Conservation (phyloP, 2,113 vertebrate genomes). For the Brachirus orientalis region DNA sequence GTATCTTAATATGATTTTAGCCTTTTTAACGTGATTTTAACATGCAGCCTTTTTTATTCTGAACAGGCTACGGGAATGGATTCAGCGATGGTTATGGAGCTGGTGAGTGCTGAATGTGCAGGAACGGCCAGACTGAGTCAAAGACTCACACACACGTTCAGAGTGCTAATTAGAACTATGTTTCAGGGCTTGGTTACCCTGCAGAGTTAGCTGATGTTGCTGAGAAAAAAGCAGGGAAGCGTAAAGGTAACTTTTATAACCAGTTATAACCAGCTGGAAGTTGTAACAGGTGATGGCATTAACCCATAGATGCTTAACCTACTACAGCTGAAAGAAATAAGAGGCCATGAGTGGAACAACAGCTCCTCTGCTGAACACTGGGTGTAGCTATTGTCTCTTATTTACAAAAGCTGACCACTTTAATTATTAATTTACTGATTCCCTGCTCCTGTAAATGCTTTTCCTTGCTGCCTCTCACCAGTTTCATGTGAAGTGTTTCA, state of each 20-base stretch:
- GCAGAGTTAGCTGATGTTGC: slow-evolving; percentile 72
- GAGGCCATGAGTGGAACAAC: slow-evolving; percentile 1
- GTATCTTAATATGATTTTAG: too few species aligned
- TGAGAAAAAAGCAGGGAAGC: slow-evolving; percentile 72
- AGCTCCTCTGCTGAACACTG: slow-evolving; percentile 25
- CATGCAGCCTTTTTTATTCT: background rate
- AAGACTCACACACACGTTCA: slow-evolving; percentile 27
- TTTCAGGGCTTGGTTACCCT: slow-evolving; percentile 74
- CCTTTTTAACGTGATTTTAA: background rate
- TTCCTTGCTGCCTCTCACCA: background rate
- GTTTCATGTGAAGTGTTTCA: background rate
- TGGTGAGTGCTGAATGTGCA: slow-evolving; percentile 63
- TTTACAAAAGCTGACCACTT: slow-evolving; percentile 39
- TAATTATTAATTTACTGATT: slow-evolving; percentile 31
- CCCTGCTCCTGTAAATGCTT: slow-evolving; percentile 51
- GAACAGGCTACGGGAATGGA: slow-evolving; percentile 77
- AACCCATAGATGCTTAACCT: slow-evolving; percentile 53
- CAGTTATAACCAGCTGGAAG: slow-evolving; percentile 16
- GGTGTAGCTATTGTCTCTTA: slow-evolving; percentile 59
- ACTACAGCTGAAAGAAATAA: slow-evolving; percentile 13
- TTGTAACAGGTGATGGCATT: slow-evolving; percentile 36
- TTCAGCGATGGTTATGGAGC: slow-evolving; percentile 72
- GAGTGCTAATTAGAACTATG: slow-evolving; percentile 68
- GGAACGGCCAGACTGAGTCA: background rate
- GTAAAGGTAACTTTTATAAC: slow-evolving; percentile 62